phyloP scores from a whole-genome alignment of 2,797 vertebrate species.

The Gymnoscopelus braueri region DNA sequence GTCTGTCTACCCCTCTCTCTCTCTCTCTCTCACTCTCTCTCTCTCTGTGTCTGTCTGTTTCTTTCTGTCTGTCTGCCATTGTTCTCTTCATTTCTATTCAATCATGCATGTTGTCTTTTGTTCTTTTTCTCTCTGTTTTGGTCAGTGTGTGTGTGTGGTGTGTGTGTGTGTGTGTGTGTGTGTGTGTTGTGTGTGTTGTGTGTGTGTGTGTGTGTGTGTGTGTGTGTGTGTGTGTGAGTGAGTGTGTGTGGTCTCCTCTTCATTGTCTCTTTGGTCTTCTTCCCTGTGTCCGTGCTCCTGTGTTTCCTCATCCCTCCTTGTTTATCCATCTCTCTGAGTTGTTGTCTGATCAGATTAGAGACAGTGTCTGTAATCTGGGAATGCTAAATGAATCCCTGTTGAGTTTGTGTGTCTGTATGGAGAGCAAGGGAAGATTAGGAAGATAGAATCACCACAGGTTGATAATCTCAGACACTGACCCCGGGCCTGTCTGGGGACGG shows the following conservation, averaged over 20 bases:
- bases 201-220: no score
- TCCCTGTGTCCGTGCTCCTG: no score
- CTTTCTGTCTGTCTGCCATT: slow-evolving; percentile 31
- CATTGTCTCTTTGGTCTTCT: no score
- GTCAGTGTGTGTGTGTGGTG: no score
- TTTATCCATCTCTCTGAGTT: slow-evolving; percentile 43
- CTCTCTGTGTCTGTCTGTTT: slow-evolving; percentile 21
- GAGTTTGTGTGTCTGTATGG: slow-evolving; percentile 65
- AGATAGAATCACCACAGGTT: slow-evolving; percentile 72
- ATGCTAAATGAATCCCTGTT: slow-evolving; percentile 78
- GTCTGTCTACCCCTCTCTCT: neutral
- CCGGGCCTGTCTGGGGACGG: slow-evolving; percentile 49
- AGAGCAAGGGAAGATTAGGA: slow-evolving; percentile 70
- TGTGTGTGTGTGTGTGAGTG: no score
- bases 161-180: no score
- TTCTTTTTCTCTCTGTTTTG: no score
- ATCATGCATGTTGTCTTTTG: no score
- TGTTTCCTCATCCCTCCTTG: slow-evolving; percentile 39
- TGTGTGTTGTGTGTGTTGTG: no score
- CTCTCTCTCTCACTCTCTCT: neutral
- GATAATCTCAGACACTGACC: slow-evolving; percentile 72
- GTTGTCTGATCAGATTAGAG: slow-evolving; percentile 72
- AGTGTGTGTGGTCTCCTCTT: no score
- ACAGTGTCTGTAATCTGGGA: slow-evolving; percentile 75
- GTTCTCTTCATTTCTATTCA: slow-evolving; percentile 1